Base-by-base conservation (phyloP, 1,140 invertebrate species). In the Drosophila bocki region DNA sequence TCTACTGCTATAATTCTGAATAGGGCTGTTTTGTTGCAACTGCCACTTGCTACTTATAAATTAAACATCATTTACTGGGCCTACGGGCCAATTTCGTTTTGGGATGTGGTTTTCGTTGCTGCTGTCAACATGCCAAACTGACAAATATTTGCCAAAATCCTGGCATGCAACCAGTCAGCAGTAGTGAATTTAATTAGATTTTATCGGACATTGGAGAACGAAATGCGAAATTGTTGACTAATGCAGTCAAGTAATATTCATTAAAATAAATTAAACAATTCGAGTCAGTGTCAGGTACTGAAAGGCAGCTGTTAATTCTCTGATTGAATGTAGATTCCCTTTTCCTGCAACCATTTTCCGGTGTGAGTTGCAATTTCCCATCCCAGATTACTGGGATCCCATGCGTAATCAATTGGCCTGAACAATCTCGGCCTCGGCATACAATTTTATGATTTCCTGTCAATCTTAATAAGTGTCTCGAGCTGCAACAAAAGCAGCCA, bases 361-460 rank as follows among this genome's bases (percentile, higher is more conserved):
- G 35, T 56, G 39, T 33, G 71, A 50, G 57, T 5, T 62, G n/a
- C 15, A 22, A 61, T 75, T 51, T 33, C 39, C 47, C 63, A 72
- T 74, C n/a, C 39, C 37, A 17, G 33, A 37, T 48, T 12, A 6
- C 37, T 29, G 35, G 33, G 11, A 29, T 29, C 47, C 26, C 41
- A 26, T 12, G 29, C 33, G 48, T 22, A 61, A 26, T 80, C 84
- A 84, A 87, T 87, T 87, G 80, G 77, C 62, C 77, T 51, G 58
- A 80, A 74, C 72, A 72, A 59, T 42, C 48, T 32, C 70, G 63
- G 68, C 68, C 80, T 84, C 65, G 47, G 84, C 83, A 84, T 84
- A 84, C 78, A 81, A 33, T 63, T 84, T 90, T 81, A 88, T 75
- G 85, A 90, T 90, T 88, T 88, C 85, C 84, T 90, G 84, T 88